These are phyloP conservation scores for Galagoides demidoff DNA, from an alignment of 2,797 vertebrate species.

Conservation along the genomic window DNA sequence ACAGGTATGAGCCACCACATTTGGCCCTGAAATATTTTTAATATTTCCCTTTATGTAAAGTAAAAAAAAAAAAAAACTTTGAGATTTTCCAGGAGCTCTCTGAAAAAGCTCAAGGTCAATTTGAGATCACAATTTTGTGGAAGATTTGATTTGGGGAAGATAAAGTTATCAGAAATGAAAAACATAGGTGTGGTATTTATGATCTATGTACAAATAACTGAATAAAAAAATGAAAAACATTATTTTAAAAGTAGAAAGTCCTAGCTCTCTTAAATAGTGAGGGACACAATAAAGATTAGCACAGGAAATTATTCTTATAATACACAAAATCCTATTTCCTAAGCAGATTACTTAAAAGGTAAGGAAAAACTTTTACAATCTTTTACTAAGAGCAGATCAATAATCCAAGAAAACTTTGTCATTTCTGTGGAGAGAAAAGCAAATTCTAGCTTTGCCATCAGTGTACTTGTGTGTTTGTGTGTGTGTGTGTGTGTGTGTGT, in stretches of 20 bases:
- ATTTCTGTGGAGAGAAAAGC: background rate
- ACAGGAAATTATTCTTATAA: background rate
- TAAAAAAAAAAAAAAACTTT: background rate
- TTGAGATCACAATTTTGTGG: background rate
- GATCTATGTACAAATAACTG: too few relatives aligned
- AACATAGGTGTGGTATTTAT: background rate
- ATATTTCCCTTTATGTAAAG: background rate
- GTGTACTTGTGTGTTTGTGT: too few relatives aligned
- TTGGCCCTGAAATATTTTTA: background rate
- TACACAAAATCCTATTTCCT: background rate
- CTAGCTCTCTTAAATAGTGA: background rate
- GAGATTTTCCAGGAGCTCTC: background rate
- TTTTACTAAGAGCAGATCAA: background rate
- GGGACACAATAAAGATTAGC: background rate
- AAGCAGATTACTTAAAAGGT: background rate
- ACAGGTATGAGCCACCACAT: background rate
- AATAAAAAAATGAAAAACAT: background rate
- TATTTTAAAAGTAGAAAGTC: background rate
- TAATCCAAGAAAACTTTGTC: background rate
- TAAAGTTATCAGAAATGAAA: background rate
- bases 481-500: too few relatives aligned
- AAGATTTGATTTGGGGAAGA: background rate
- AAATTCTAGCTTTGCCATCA: background rate
- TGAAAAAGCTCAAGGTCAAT: background rate
- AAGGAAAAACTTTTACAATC: background rate